Evolutionary conservation across 2,888 invertebrate species (phyloP).

Genomic region (Phoronis australis): DNA sequence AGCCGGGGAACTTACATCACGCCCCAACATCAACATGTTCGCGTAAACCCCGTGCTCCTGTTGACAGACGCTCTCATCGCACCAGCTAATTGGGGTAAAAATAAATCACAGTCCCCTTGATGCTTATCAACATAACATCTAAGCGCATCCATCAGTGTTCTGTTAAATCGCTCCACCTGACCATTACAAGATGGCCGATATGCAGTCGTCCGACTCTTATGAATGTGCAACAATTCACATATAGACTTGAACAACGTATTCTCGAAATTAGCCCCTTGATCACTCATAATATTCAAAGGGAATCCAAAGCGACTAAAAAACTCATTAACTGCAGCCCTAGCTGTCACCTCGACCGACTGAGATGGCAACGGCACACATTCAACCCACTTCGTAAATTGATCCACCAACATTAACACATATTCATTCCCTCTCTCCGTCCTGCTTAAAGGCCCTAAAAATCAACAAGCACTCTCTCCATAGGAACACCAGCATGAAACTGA

Average conservation of each 20-base stretch:
- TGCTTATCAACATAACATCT: too few relatives aligned
- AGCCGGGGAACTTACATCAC: constrained; percentile 11
- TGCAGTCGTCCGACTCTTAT: neutral
- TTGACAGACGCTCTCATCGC: too few relatives aligned
- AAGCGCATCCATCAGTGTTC: neutral
- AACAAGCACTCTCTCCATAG: constrained; percentile 11
- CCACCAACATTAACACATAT: constrained; percentile 8
- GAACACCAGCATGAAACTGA: constrained; percentile 75
- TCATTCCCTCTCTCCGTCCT: constrained; percentile 4
- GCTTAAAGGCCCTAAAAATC: constrained; percentile 13
- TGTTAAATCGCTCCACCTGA: neutral
- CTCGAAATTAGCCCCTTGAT: neutral
- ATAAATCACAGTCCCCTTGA: too few relatives aligned
- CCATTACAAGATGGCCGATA: neutral
- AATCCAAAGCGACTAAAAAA: neutral
- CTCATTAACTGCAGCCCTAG: constrained; percentile 8
- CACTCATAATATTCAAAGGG: neutral
- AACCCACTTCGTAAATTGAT: constrained; percentile 17
- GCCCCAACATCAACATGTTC: constrained; percentile 13
- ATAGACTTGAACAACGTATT: neutral
- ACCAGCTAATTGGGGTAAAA: too few relatives aligned
- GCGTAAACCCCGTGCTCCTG: too few relatives aligned
- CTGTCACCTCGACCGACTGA: constrained; percentile 11
- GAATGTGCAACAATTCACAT: neutral
- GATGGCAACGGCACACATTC: constrained; percentile 10